A percentile compares a stretch with the other conserved stretches of the same genome.
phyloP scores from a whole-genome alignment of 2,888 invertebrate species.

The Dicyrtomina minuta region DNA sequence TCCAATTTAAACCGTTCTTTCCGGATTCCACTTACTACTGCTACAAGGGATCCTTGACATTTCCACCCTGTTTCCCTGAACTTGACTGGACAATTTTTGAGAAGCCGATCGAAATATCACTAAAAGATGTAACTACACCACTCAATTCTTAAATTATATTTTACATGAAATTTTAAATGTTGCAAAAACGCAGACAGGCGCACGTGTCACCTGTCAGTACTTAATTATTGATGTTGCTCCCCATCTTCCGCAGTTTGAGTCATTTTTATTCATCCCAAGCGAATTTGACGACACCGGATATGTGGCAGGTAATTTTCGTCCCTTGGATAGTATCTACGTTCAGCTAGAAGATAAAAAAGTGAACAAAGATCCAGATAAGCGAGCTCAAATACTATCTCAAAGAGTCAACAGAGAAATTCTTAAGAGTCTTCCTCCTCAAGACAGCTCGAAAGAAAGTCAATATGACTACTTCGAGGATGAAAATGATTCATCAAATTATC shows the following conservation, averaged over 20 bases:
- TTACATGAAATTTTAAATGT: not conserved
- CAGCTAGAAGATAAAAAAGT: slow-evolving; percentile 13
- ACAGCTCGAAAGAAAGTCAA: not conserved
- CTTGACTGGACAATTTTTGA: slow-evolving; percentile 31
- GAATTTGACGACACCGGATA: slow-evolving; percentile 33
- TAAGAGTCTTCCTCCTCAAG: slow-evolving; percentile 12
- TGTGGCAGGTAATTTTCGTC: slow-evolving; percentile 27
- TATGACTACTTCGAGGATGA: slow-evolving; percentile 28
- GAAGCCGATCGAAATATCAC: slow-evolving; percentile 16
- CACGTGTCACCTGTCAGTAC: not conserved
- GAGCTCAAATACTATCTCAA: not conserved
- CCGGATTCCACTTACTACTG: slow-evolving; percentile 22
- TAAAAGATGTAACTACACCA: slow-evolving; percentile 22
- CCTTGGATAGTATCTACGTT: slow-evolving; percentile 16
- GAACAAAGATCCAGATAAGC: slow-evolving; percentile 12
- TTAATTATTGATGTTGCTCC: too few relatives aligned
- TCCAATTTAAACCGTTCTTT: slow-evolving; percentile 15
- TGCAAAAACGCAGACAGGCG: not conserved
- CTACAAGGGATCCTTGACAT: slow-evolving; percentile 26
- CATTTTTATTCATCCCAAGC: slow-evolving; percentile 32
- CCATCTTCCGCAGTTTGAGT: slow-evolving; percentile 20
- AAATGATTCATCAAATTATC: too few relatives aligned
- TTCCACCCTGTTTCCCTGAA: slow-evolving; percentile 33
- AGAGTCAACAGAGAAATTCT: slow-evolving; percentile 11
- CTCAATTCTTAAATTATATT: not conserved